Conservation (phyloP, 2,797 vertebrate species). For the Poeciliopsis gracilis region DNA sequence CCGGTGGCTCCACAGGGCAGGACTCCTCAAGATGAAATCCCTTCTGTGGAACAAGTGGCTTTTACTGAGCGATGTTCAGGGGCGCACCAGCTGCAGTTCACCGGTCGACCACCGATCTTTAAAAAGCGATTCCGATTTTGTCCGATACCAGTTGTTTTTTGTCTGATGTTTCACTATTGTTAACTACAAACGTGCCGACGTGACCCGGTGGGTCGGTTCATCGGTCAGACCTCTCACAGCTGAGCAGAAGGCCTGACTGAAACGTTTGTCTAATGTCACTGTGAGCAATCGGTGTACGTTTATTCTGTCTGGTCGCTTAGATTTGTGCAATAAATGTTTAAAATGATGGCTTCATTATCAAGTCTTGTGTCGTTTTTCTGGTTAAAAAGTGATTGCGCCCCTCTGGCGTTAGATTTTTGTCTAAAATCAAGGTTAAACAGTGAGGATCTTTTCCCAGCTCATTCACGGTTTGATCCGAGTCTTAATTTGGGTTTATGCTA, state of each 20-base stretch:
- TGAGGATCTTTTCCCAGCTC: background rate
- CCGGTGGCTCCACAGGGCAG: background rate
- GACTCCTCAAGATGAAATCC: slow-evolving; percentile 2
- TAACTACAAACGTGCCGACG: no score
- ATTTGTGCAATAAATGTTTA: background rate
- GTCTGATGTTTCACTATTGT: no score
- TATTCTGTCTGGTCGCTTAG: background rate
- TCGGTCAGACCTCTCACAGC: no score
- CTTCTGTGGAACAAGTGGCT: background rate
- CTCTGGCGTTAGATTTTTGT: background rate
- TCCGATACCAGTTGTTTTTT: background rate
- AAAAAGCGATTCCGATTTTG: no score
- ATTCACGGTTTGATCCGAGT: background rate
- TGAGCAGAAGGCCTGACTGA: background rate
- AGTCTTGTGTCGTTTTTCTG: background rate
- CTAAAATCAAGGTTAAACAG: background rate
- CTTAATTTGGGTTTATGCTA: background rate
- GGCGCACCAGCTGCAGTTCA: no score
- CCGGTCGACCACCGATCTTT: no score
- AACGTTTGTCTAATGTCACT: background rate
- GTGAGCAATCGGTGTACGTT: background rate
- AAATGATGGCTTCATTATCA: background rate
- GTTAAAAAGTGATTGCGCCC: background rate
- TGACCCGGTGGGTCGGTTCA: no score
- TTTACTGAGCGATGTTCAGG: background rate